phyloP scores from a whole-genome alignment of 2,888 invertebrate genomes.

The Melolontha melolontha region DNA sequence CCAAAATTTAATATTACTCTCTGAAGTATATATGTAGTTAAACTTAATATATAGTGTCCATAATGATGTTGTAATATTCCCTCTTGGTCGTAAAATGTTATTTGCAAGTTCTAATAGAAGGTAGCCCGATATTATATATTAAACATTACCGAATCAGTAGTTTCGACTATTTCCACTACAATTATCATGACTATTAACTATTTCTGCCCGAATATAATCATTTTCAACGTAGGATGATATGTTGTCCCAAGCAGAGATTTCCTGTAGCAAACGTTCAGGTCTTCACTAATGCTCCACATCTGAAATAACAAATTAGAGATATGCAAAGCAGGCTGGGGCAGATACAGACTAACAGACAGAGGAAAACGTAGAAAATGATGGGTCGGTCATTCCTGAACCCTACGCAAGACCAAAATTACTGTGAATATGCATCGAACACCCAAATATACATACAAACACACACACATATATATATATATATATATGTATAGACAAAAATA shows the following conservation, averaged over 20 bases:
- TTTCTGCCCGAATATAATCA: constrained; percentile 28
- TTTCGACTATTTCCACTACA: constrained; percentile 15
- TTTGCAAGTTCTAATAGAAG: too few relatives aligned
- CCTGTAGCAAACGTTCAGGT: constrained; percentile 29
- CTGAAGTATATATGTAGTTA: too few relatives aligned
- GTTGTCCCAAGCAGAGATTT: constrained; percentile 33
- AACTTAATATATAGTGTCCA: too few relatives aligned
- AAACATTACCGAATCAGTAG: constrained; percentile 6
- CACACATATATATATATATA: not conserved
- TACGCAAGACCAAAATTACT: constrained; percentile 34
- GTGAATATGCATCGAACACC: constrained; percentile 33
- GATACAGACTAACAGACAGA: not conserved
- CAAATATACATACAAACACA: constrained; percentile 12
- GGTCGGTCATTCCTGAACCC: constrained; percentile 31
- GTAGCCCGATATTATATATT: not conserved
- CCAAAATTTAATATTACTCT: too few relatives aligned
- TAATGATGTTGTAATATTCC: too few relatives aligned
- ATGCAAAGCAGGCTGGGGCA: constrained; percentile 26
- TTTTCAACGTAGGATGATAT: constrained; percentile 1
- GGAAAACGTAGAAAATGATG: constrained; percentile 4
- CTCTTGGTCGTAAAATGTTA: too few relatives aligned
- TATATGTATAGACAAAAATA: constrained; percentile 19
- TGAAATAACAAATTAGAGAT: constrained; percentile 39
- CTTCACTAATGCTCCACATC: constrained; percentile 31
- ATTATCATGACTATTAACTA: constrained; percentile 31